Evolutionary conservation across 2,113 vertebrate genomes (phyloP).

Genomic region (Sciurus niger): DNA sequence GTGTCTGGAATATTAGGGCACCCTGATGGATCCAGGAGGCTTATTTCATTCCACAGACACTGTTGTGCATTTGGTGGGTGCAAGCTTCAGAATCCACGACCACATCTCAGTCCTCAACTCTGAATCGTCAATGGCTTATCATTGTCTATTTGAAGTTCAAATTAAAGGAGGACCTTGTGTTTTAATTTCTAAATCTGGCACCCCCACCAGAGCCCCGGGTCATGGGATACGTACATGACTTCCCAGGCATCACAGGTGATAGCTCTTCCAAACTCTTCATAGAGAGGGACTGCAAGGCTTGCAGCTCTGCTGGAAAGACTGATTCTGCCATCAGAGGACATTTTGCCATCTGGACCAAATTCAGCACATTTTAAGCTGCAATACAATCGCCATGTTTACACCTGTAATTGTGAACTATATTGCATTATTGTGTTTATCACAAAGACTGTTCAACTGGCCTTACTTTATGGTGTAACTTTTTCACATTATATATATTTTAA

Average conservation of each 20-base stretch:
- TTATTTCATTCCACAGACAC: neutral
- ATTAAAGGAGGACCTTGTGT: neutral
- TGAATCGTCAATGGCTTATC: neutral
- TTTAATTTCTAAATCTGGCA: neutral
- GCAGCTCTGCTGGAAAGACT: neutral
- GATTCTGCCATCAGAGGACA: neutral
- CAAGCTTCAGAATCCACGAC: neutral
- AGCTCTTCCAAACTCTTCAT: neutral
- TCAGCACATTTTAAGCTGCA: neutral
- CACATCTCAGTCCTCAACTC: neutral
- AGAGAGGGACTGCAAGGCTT: neutral
- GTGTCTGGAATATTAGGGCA: fast-evolving
- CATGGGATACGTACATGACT: too few relatives aligned
- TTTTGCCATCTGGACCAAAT: neutral
- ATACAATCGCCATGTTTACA: neutral
- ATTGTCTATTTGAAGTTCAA: neutral
- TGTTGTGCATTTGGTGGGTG: neutral
- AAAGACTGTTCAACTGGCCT: neutral
- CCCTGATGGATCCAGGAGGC: neutral
- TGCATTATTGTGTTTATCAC: neutral
- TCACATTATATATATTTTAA: neutral
- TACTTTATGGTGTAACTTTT: neutral
- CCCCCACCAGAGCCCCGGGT: neutral
- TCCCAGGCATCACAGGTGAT: neutral
- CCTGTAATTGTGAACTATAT: neutral